Evolutionary conservation across 2,888 invertebrate species (phyloP).

Genomic region (Bruchidius siliquastri): DNA sequence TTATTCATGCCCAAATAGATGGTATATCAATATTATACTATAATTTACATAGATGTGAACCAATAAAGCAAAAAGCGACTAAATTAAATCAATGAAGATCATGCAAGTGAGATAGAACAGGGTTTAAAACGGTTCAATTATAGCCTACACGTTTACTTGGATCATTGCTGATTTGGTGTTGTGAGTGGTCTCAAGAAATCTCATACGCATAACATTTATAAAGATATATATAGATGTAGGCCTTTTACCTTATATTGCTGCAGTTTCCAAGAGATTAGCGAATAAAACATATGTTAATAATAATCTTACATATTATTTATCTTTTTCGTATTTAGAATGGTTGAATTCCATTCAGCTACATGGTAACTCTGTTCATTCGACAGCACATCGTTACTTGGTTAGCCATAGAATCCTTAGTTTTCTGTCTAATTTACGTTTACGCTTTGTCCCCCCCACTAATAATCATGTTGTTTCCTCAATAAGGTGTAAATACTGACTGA

Average conservation of each 20-base stretch:
- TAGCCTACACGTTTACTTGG: not conserved
- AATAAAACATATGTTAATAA: slow-evolving; percentile 16
- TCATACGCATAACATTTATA: not conserved
- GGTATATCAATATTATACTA: not conserved
- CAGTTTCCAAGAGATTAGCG: slow-evolving; percentile 33
- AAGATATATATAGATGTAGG: not conserved
- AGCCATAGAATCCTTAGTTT: too few species aligned
- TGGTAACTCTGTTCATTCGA: not conserved
- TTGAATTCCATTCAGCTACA: not conserved
- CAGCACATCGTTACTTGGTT: too few species aligned
- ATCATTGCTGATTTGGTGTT: not conserved
- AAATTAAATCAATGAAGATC: not conserved
- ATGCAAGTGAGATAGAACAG: not conserved
- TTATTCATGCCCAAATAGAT: too few species aligned
- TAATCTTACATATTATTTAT: not conserved
- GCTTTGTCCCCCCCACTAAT: too few species aligned
- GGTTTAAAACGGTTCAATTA: not conserved
- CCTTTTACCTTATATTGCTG: slow-evolving; percentile 36
- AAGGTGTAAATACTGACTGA: too few species aligned
- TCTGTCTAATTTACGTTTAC: too few species aligned
- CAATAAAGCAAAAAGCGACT: not conserved
- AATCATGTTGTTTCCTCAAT: too few species aligned
- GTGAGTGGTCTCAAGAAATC: slow-evolving; percentile 1
- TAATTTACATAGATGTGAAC: not conserved
- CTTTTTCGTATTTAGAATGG: not conserved